Evolutionary conservation across 2,113 vertebrate species (phyloP), one percentile per base, ranked within the genome.

Genomic region (Dryoscopus gambensis): DNA sequence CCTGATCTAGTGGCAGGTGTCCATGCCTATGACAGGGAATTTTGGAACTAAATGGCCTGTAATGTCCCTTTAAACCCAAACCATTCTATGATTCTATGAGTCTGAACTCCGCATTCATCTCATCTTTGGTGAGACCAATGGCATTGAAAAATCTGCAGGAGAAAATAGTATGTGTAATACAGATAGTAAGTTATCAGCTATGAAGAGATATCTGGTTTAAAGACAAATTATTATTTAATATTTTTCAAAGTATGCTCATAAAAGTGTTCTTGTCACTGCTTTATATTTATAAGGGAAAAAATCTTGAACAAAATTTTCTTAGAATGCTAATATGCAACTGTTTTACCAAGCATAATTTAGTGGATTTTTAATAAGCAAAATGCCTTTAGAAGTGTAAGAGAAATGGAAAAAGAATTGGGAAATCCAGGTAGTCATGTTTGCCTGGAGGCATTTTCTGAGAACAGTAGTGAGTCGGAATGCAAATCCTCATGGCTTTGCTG

Each of bases 371-470:
- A 60, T 67, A 84, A 89, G 22, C 33, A 64, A 91, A 87, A 75
- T 91, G 24, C 9, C 37, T 74, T 83, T 63, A 60, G 64, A 93
- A 70, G 22, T 63, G 16, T 55, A 75, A 78, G 33, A 95, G 59
- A 89, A 93, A 73, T 84, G 71, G 60, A 81, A 82, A 84, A 89
- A 74, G 71, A 89, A 89, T 15, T 89, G 74, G 69, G 77, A 91
- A 95, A 87, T 89, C 83, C 95, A 96, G 91, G 94, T 93, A 94
- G 80, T 91, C 77, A 20, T 93, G 64, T 95, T 89, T 78, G 80
- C 93, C n/a, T 46, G 24, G 64, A 95, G 89, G 68, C 73, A 70
- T 87, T 95, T 93, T 95, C 52, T 91, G 89, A 87, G 73, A 81
- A 71, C n/a, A 10, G 86, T 39, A 65, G 74, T 87, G 84, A 94